Conservation (phyloP, 2,113 vertebrate species). For the Pterophyllum scalare region DNA sequence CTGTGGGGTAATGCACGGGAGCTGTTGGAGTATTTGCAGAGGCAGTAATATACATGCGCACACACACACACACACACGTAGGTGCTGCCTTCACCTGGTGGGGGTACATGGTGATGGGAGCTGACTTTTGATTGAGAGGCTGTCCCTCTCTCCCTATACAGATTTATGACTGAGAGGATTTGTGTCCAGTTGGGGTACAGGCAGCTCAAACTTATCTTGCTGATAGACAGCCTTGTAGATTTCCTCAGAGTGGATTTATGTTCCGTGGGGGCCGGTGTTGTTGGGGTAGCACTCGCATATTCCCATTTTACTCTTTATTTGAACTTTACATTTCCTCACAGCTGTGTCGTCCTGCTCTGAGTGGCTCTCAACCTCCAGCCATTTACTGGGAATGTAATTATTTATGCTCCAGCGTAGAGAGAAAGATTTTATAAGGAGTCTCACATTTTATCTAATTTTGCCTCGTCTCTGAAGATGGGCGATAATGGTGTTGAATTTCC, state of each 20-base stretch:
- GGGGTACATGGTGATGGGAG: slow-evolving; percentile 24
- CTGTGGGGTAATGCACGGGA: neutral
- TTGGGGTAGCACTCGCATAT: neutral
- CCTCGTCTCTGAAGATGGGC: slow-evolving; percentile 57
- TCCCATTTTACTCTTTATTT: slow-evolving; percentile 54
- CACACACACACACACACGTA: slow-evolving; percentile 18
- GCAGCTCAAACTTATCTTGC: slow-evolving; percentile 62
- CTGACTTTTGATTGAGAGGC: slow-evolving; percentile 62
- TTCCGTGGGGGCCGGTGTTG: neutral
- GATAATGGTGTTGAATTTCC: slow-evolving; percentile 63
- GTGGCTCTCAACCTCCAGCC: slow-evolving; percentile 57
- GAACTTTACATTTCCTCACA: slow-evolving; percentile 54
- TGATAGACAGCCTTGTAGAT: slow-evolving; percentile 71
- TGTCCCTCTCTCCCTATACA: slow-evolving; percentile 57
- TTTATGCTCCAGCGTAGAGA: slow-evolving; percentile 62
- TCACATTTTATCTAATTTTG: slow-evolving; percentile 63
- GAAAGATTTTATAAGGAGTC: slow-evolving; percentile 61
- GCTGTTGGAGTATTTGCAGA: neutral
- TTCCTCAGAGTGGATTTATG: slow-evolving; percentile 67
- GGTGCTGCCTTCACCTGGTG: slow-evolving; percentile 16
- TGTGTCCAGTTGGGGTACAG: slow-evolving; percentile 63
- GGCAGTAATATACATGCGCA: slow-evolving; percentile 27
- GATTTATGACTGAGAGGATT: slow-evolving; percentile 71
- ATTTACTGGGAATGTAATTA: slow-evolving; percentile 72
- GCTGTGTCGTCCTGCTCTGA: slow-evolving; percentile 32